A percentile compares a stretch with the other conserved stretches of the same genome.
Conservation (phyloP, 2,888 invertebrate species). For the Chesias legatella region DNA sequence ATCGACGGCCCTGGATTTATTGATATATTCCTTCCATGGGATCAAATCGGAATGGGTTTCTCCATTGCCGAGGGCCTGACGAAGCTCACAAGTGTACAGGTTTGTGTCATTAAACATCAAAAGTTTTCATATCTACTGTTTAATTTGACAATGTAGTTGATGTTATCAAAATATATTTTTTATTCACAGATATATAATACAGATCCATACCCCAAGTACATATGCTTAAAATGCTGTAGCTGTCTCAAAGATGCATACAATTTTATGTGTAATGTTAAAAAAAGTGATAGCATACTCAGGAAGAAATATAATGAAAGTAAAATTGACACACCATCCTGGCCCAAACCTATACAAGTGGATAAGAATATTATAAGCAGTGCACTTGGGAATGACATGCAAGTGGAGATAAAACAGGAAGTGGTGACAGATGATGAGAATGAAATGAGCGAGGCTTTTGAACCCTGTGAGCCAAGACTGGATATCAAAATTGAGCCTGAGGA, state of each 20-base stretch:
- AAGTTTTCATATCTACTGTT: too few species aligned
- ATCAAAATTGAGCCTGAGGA: slow-evolving; percentile 70
- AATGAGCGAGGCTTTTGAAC: slow-evolving; percentile 7
- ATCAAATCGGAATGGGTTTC: slow-evolving; percentile 37
- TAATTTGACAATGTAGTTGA: too few species aligned
- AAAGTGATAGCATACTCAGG: slow-evolving; percentile 43
- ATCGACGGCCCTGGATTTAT: slow-evolving; percentile 33
- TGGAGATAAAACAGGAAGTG: slow-evolving; percentile 64
- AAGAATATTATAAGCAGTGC: slow-evolving; percentile 41
- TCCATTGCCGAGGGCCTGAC: slow-evolving; percentile 58
- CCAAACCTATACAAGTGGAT: slow-evolving; percentile 61
- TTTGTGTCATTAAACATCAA: slow-evolving; percentile 30
- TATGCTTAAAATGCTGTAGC: slow-evolving; percentile 52
- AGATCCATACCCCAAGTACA: slow-evolving; percentile 54
- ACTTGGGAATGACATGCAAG: slow-evolving; percentile 35
- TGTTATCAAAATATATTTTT: slow-evolving; percentile 23
- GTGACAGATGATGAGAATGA: slow-evolving; percentile 56
- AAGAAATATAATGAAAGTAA: not conserved
- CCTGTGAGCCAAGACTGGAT: slow-evolving; percentile 39
- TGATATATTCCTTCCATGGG: slow-evolving; percentile 54
- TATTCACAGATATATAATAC: slow-evolving; percentile 42
- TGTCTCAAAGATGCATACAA: slow-evolving; percentile 46
- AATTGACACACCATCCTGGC: slow-evolving; percentile 40
- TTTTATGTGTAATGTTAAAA: slow-evolving; percentile 45
- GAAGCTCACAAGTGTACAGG: slow-evolving; percentile 55